Base-by-base conservation (phyloP, 2,888 invertebrate genomes). In the Acanthoscelides obtectus region DNA sequence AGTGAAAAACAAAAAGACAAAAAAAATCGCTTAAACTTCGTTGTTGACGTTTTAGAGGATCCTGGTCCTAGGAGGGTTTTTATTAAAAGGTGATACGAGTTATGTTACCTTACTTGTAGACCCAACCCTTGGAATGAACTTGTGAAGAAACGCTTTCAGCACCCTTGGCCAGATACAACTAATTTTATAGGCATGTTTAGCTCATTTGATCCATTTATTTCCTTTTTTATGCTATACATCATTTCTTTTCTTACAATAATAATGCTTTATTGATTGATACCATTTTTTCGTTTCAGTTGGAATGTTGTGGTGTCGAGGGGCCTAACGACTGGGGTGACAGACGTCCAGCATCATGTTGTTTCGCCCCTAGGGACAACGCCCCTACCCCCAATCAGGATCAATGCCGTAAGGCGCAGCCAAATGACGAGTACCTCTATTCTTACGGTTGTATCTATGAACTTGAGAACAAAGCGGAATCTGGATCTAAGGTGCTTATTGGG, bases 341-440 rank as follows among this genome's bases (percentile, higher is more conserved):
- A 12, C 20, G 91, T 12, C 91, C 92, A 0, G 83, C 88, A 0
- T 90, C 91, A 0, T 93, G 92, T 81, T 92, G 92, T 84, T 87
- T 84, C 71, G 70, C 80, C 3, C 72, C 76, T 8, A 76, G 81
- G 12, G 81, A 82, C 17, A 80, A 80, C 22, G 81, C 77, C 4
- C 75, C 77, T 20, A 78, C 79, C 12, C 82, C 81, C 1, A 77
- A 81, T 63, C 72, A 75, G 12, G 76, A 78, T 21, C 83, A 84
- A 70, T 85, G 84, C 72, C 75, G 82, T 45, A 76, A 79, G 64
- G 81, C 82, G 0, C 76, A 74, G 66, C 79, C 78, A 2, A 78
- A 78, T n/a, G 83, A 83, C 22, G 80, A 80, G 0, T 81, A 80
- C 68, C 80, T 86, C 4, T 84, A 86, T 72, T 78, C 85, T 72